Conservation (phyloP, 35 echinoderm and acorn worm genomes). For the Chiridota heheva region DNA sequence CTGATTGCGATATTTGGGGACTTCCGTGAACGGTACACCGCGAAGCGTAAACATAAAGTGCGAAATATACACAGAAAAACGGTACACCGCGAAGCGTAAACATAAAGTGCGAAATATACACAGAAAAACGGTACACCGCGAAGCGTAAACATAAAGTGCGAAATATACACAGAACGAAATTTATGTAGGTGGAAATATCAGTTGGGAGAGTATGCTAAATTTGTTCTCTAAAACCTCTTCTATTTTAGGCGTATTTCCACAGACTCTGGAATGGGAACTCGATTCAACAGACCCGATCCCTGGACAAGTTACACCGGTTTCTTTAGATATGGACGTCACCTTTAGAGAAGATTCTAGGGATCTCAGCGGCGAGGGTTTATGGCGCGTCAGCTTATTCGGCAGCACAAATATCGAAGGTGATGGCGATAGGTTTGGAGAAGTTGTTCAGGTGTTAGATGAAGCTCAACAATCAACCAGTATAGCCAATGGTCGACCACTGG, state of each 20-base stretch:
- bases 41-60: no score
- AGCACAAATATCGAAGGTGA: constrained; percentile 55
- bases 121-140: no score
- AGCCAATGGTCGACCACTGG: constrained; percentile 21
- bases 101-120: no score
- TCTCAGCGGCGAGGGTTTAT: constrained; percentile 53
- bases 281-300: constrained; percentile 41
- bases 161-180: no score
- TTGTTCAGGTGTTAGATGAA: constrained; percentile 47
- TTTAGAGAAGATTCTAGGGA: constrained; percentile 39
- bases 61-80: no score
- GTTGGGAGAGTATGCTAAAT: no score
- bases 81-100: no score
- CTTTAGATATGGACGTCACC: constrained; percentile 54
- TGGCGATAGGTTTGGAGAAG: constrained; percentile 55
- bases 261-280: constrained; percentile 51
- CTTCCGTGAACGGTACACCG: no score
- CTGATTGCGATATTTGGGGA: no score
- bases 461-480: constrained; percentile 31
- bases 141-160: no score
- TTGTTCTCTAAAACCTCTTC: no score
- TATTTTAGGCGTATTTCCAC: constrained; percentile 61
- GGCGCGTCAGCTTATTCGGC: constrained; percentile 71
- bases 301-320: constrained; percentile 62
- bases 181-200: no score